Conservation (phyloP, 2,888 invertebrate species). For the Acanthococcus lagerstroemiae region DNA sequence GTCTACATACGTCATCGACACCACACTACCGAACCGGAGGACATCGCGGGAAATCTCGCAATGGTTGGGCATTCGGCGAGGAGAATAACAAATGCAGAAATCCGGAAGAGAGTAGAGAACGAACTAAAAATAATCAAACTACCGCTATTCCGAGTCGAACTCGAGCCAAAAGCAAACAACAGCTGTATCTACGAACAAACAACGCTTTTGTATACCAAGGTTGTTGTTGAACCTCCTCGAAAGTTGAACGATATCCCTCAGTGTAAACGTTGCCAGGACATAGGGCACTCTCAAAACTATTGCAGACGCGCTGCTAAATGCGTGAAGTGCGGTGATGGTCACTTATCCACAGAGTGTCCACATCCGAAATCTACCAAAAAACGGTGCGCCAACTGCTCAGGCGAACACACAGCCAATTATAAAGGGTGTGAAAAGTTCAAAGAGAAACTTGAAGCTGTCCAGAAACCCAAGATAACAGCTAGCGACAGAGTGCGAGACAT, state of each 20-base stretch:
- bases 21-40: not conserved
- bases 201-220: not conserved
- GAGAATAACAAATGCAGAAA: not conserved
- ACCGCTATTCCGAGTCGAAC: no score
- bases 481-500: not conserved
- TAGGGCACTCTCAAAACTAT: constrained; percentile 9
- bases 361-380: no score
- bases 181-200: not conserved
- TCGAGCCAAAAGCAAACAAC: not conserved
- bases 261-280: constrained; percentile 2
- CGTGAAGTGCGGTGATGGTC: not conserved
- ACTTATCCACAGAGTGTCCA: no score
- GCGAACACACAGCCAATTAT: constrained; percentile 1
- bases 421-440: constrained; percentile 2
- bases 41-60: not conserved
- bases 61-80: not conserved
- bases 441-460: not conserved
- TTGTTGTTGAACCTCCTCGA: not conserved
- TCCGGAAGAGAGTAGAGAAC: no score
- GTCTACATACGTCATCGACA: no score
- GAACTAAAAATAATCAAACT: no score
- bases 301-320: not conserved
- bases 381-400: not conserved
- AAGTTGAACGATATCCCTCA: not conserved
- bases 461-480: not conserved